These are phyloP conservation scores for Carlito syrichta DNA, from an alignment of 2,113 vertebrate genomes.

Conservation along the genomic window DNA sequence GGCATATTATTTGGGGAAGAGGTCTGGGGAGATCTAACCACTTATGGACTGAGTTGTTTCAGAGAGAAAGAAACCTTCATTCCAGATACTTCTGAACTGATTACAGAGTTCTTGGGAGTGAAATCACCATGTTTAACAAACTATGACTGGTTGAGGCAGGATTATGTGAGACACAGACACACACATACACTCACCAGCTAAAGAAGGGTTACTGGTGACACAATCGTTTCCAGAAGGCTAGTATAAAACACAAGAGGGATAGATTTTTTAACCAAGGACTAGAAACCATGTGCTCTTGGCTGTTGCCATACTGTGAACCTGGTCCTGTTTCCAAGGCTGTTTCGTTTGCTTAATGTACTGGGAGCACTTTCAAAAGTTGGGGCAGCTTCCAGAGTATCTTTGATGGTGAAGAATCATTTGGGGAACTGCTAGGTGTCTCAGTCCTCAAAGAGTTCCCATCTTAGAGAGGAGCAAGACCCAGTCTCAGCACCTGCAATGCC, in stretches of 20 bases:
- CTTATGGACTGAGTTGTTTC: background rate
- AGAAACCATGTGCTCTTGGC: background rate
- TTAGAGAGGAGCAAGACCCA: background rate
- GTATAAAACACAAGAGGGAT: background rate
- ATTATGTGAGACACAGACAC: background rate
- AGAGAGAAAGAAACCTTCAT: background rate
- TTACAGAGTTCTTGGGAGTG: background rate
- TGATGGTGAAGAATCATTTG: background rate
- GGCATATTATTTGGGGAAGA: background rate
- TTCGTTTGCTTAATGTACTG: background rate
- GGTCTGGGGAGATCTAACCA: background rate
- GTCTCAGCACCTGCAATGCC: background rate
- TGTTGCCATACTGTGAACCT: background rate
- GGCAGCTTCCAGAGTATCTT: background rate
- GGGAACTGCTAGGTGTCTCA: background rate
- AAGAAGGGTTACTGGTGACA: constrained; percentile 16
- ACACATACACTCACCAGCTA: background rate
- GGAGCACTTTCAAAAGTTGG: background rate
- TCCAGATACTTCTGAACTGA: background rate
- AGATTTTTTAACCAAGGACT: background rate
- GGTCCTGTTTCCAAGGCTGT: background rate
- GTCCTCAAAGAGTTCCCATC: background rate
- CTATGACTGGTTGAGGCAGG: background rate
- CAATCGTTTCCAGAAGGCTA: background rate
- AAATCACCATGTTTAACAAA: constrained; percentile 59